Evolutionary conservation across 2,797 vertebrate species (phyloP), one percentile per base, ranked within the genome.

Genomic region (Enteromius viviparus): DNA sequence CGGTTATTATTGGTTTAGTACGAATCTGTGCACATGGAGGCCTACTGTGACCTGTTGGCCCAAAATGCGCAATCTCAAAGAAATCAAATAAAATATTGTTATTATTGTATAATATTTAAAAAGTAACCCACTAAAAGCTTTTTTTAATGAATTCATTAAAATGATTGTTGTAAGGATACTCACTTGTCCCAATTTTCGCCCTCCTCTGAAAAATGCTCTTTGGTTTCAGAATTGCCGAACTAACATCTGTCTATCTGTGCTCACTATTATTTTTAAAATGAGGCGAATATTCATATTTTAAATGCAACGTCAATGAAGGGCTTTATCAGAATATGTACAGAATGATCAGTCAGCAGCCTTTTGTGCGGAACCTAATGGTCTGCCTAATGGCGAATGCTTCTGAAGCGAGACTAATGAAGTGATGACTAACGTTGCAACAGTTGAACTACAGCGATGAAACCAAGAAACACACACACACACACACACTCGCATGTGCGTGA

Each of bases 341-440:
- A 83, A 78, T 65, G 84, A 78, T 82, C 80, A 81, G 76, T 74
- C 80, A 74, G 76, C 62, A 79, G 74, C 40, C 65, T 62, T 53
- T 83, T 83, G 68, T 78, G 66, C 15, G 49, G 47, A 70, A 65
- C 15, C 32, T 71, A 74, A 78, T 49, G 60, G 76, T 53, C 71
- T 76, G 77, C 7, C 55, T 83, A 74, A 83, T 82, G 29, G 68
- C 49, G 62, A 74, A 83, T 40, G 74, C 53, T 74, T 60, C n/a
- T 74, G 74, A 78, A 82, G 84, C 66, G 62, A 82, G 58, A 84
- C 79, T 87, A 84, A 85, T 82, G 71, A 77, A 87, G 84, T 86
- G 85, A 85, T 89, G 85, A 87, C 51, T 85, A 71, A 80, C 74
- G 45, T 60, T 81, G 76, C 80, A 84, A 76, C 85, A 85, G 86